A percentile compares a stretch with the other conserved stretches of the same genome.
Evolutionary conservation across 2,888 invertebrate genomes (phyloP).

Genomic region (Thera britannica): DNA sequence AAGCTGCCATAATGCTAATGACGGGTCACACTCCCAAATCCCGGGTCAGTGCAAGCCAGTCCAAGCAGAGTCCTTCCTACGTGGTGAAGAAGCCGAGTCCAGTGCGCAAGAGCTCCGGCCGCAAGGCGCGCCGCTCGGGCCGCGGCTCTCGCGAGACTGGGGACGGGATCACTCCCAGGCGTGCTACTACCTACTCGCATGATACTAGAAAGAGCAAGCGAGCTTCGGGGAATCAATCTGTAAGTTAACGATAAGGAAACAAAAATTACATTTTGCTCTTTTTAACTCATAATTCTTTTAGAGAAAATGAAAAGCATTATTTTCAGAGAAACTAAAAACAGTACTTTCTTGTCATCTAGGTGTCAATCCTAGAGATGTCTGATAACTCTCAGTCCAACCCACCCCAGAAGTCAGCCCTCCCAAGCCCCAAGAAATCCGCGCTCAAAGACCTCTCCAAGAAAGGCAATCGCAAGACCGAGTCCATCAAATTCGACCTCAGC

Average conservation of each 20-base stretch:
- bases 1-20: constrained; percentile 76
- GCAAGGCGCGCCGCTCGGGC: constrained; percentile 18
- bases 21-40: constrained; percentile 67
- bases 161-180: constrained; percentile 30
- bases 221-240: constrained; percentile 32
- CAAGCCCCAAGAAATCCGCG: constrained; percentile 67
- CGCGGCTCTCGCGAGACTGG: constrained; percentile 31
- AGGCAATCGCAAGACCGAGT: constrained; percentile 62
- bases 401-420: constrained; percentile 38
- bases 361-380: constrained; percentile 54
- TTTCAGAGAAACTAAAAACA: neutral
- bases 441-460: constrained; percentile 63
- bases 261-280: too few species aligned
- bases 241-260: constrained; percentile 25
- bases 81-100: constrained; percentile 51
- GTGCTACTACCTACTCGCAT: constrained; percentile 21
- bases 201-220: constrained; percentile 31
- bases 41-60: constrained; percentile 34
- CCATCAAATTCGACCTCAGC: constrained; percentile 76
- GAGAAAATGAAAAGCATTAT: too few species aligned
- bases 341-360: constrained; percentile 42
- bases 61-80: constrained; percentile 41
- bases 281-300: too few species aligned
- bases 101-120: constrained; percentile 35
- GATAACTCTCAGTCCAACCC: constrained; percentile 38